Base-by-base conservation (phyloP, 2,113 vertebrate species). In the Phalacrocorax brasilianus region DNA sequence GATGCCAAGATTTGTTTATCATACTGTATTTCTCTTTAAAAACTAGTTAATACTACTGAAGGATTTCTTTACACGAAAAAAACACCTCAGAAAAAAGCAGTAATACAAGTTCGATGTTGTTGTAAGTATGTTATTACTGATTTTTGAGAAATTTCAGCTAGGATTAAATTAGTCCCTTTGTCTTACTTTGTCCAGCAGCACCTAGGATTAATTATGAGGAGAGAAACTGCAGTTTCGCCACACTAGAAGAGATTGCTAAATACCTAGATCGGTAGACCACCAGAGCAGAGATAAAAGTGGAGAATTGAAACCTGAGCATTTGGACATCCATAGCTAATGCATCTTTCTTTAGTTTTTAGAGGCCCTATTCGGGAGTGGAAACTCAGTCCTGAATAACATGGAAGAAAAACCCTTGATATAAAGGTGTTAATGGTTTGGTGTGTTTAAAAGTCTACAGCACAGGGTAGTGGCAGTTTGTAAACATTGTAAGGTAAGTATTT, bases 1-100 rank as follows among this genome's bases (percentile, higher is more conserved):
- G 94, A 66, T 58, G 11, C 5, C 23, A 78, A 21, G 42, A 30
- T 61, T 61, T 71, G 27, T 74, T 95, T 87, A 21, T 40, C 17
- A 11, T 59, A 14, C 11, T 50, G 1, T 47, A 44, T 77, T 84
- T 91, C n/a, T 47, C 6, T 8, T 80, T 56, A 72, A 78, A 84
- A 72, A 18, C 33, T 28, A 49, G 44, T 38, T 38, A 38, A 38
- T 38, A 38, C 38, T 38, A 38, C 38, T 38, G 38, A 38, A 38
- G 38, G 38, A 38, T 38, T 38, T 38, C 38, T 38, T 38, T 38
- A 38, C 38, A 38, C 10, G 6, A 23, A 11, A 13, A 40, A 20
- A 23, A 40, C 45, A 22, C 14, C 11, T 14, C 1, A 1, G 4
- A 4, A 9, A 21, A 61, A 72, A 6, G 6, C 22, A 22, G 2